Conservation (phyloP, 2,113 vertebrate species). For the Takifugu flavidus region DNA sequence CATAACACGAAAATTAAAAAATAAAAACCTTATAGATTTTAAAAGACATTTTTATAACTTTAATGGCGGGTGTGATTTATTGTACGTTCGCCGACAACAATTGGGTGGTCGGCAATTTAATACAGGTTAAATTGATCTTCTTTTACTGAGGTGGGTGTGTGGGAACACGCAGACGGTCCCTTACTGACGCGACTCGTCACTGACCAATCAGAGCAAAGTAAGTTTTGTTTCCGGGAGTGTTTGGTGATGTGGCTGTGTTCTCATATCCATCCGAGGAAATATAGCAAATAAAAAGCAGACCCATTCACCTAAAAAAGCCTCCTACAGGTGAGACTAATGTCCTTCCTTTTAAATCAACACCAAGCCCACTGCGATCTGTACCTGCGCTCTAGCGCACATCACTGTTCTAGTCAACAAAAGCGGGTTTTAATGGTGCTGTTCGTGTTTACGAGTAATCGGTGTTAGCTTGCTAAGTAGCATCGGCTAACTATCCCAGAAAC, state of each 20-base stretch:
- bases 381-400: conserved; percentile 8
- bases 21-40: too few species aligned
- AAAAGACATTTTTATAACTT: too few species aligned
- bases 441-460: conserved; percentile 33
- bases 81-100: too few species aligned
- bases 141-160: neutral
- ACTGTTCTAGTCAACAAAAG: neutral
- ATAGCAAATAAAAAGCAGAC: conserved; percentile 52
- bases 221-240: conserved; percentile 76
- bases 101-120: too few species aligned
- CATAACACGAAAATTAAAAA: too few species aligned
- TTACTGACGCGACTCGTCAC: conserved; percentile 26
- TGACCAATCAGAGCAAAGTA: conserved; percentile 68
- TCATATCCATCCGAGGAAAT: conserved; percentile 66
- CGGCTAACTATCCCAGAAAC: conserved; percentile 43
- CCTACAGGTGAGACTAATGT: conserved; percentile 60
- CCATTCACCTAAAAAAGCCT: conserved; percentile 34
- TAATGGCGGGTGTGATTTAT: too few species aligned
- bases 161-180: conserved; percentile 48
- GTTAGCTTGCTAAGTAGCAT: conserved; percentile 32
- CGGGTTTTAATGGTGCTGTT: conserved; percentile 28
- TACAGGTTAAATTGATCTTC: neutral
- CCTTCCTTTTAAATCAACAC: neutral
- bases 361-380: neutral
- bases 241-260: conserved; percentile 80